phyloP scores from a whole-genome alignment of 2,113 vertebrate species.

The Oncorhynchus nerka region DNA sequence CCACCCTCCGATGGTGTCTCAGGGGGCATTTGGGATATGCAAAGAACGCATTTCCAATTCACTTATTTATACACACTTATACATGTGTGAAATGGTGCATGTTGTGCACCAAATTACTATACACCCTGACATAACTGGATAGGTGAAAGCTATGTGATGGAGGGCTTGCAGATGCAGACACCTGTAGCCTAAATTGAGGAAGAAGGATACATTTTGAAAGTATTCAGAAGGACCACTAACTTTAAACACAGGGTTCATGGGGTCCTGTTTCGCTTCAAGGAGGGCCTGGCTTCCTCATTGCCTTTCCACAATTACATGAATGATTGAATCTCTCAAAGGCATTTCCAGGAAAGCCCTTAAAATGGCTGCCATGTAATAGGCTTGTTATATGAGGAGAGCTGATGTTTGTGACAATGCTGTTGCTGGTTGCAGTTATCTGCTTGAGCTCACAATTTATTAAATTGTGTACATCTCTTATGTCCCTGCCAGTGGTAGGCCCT shows the following conservation, averaged over 20 bases:
- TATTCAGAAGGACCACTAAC: constrained; percentile 30
- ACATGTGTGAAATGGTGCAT: no score
- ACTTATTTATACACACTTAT: no score
- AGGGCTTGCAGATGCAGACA: no score
- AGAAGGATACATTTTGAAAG: background rate
- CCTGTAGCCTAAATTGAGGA: no score
- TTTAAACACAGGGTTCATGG: constrained; percentile 44
- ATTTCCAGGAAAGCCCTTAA: constrained; percentile 49
- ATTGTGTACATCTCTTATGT: no score
- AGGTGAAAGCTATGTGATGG: no score
- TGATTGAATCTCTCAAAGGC: constrained; percentile 45
- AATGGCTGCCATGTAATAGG: constrained; percentile 37
- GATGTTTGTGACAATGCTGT: constrained; percentile 16
- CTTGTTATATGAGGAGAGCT: constrained; percentile 20
- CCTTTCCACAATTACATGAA: constrained; percentile 54
- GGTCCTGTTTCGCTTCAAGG: constrained; percentile 19
- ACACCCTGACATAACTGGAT: no score
- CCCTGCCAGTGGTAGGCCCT: background rate
- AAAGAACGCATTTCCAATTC: no score
- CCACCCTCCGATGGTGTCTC: no score
- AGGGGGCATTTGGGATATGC: no score
- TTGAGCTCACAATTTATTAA: background rate
- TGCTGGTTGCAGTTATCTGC: background rate
- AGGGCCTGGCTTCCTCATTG: constrained; percentile 38
- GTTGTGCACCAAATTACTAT: no score